Percentiles rank a stretch among this genome's conserved stretches.
Evolutionary conservation across 1,140 invertebrate species (phyloP).

Genomic region (Cydia fagiglandana): DNA sequence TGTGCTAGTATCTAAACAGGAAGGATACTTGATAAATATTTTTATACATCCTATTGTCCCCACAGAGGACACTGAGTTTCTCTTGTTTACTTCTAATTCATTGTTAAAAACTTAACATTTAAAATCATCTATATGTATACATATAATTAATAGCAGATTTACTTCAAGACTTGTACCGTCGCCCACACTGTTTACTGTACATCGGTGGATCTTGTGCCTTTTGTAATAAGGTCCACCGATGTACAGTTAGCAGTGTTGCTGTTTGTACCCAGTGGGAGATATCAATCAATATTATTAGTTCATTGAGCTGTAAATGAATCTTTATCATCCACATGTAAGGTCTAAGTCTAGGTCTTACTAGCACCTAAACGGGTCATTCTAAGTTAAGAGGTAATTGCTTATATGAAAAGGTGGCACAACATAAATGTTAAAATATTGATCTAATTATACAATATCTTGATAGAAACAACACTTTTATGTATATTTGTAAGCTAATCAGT

Average conservation of each 20-base stretch:
- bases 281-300: constrained; percentile 31
- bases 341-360: background rate
- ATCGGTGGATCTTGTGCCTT: too few species aligned
- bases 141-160: background rate
- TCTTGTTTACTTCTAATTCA: background rate
- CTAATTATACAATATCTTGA: too few species aligned
- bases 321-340: constrained; percentile 6
- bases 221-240: too few species aligned
- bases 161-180: background rate
- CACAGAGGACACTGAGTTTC: background rate
- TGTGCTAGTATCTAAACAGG: background rate
- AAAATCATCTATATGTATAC: background rate
- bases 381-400: too few species aligned
- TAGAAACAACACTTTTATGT: too few species aligned
- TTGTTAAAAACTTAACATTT: constrained; percentile 2
- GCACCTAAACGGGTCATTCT: background rate
- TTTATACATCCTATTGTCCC: background rate
- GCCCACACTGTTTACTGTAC: too few species aligned
- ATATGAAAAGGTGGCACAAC: too few species aligned
- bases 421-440: too few species aligned
- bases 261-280: background rate
- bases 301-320: constrained; percentile 7
- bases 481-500: too few species aligned
- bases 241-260: too few species aligned
- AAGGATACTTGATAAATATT: constrained; percentile 6